Evolutionary conservation across 2,113 vertebrate genomes (phyloP), one percentile per base, ranked within the genome.

Genomic region (Heliornis fulica): DNA sequence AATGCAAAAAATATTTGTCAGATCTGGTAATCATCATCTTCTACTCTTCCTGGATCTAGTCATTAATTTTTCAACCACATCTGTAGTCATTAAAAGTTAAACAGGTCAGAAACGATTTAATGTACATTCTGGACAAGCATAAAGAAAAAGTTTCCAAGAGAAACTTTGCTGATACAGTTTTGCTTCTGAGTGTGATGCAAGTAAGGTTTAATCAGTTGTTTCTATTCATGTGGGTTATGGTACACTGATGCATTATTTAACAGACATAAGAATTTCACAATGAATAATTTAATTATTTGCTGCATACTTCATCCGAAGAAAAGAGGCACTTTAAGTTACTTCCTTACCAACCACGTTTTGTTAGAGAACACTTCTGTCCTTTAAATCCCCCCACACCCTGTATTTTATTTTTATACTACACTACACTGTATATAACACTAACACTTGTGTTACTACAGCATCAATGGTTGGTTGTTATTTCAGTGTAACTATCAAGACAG

Each of bases 201-300:
- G 4, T 74, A 63, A 93, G 10, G 28, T 60, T 84, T 75, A 92
- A 25, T 74, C 53, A 69, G 54, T 59, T 85, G 7, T 57, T 87
- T 91, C 63, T 48, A 89, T 43, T 85, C 43, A 40, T 23, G 31
- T 65, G 22, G 25, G 45, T 64, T 64, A 68, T 71, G 32, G 13
- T 65, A 21, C 45, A 36, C 34, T 85, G 22, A 7, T 89, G 23
- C 45, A 74, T 93, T 80, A 79, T 90, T 94, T 84, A 94, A 69
- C 16, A 79, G 29, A 48, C 10, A 53, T 23, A 53, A 68, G 40
- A 72, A 84, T 89, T 76, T 71, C 32, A 75, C 7, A 51, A 84
- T 78, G 2, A 91, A 96, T 91, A 93, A 85, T 85, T 84, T 78
- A 88, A 86, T 89, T 94, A 83, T 87, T 91, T 69, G 12, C 10